Evolutionary conservation across 2,113 vertebrate species (phyloP).

Genomic region (Aleadryas rufinucha): DNA sequence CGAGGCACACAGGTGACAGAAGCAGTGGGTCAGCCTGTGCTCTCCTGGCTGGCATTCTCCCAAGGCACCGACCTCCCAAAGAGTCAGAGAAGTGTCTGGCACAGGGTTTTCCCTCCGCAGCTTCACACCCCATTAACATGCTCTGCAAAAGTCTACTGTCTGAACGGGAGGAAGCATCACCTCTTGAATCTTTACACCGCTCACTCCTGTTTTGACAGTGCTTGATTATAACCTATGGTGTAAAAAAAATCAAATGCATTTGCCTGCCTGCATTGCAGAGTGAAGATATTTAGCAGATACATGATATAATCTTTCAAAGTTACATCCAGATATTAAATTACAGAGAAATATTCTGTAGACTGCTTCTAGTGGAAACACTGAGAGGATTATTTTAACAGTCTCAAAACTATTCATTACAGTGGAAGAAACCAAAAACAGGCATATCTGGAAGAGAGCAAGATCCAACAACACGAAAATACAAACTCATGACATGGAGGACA

Average conservation of each 20-base stretch:
- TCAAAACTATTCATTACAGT: not conserved
- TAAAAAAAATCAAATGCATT: not conserved
- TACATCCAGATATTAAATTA: not conserved
- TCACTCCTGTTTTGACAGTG: not conserved
- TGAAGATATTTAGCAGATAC: not conserved
- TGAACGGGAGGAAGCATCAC: not conserved
- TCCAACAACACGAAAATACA: not conserved
- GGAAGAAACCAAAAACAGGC: not conserved
- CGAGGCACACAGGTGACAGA: fast-evolving
- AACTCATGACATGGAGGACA: not conserved
- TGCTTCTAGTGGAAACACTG: not conserved
- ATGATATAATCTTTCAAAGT: not conserved
- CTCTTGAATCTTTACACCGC: not conserved
- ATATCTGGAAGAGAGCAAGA: not conserved
- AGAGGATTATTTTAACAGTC: conserved; percentile 23
- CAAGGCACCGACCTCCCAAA: not conserved
- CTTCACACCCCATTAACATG: not conserved
- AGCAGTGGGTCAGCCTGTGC: not conserved
- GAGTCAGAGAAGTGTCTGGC: not conserved
- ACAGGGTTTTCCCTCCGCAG: not conserved
- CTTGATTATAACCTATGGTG: not conserved
- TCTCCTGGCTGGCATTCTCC: not conserved
- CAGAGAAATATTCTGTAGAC: not conserved
- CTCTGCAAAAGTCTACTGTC: not conserved
- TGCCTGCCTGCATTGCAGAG: not conserved